Percentiles rank a stretch among this genome's conserved stretches.
Evolutionary conservation across 2,113 vertebrate genomes (phyloP).

Genomic region (Taxidea taxus): DNA sequence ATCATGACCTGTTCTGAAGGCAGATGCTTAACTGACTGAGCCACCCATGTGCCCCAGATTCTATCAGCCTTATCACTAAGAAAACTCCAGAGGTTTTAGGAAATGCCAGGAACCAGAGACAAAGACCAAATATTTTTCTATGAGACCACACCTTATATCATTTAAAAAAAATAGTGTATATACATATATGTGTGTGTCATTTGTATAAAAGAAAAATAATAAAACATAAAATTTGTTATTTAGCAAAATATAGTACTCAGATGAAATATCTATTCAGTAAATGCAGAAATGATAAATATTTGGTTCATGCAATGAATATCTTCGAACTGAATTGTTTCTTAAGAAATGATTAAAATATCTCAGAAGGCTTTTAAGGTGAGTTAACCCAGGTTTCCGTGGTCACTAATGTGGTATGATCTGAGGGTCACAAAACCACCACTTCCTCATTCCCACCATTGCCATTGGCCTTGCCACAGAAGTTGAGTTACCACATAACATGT

Average conservation of each 20-base stretch:
- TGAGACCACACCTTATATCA: background rate
- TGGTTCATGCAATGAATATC: background rate
- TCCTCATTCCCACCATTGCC: background rate
- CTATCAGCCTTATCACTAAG: background rate
- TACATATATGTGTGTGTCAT: background rate
- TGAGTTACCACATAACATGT: background rate
- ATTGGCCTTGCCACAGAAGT: background rate
- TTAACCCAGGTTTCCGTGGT: background rate
- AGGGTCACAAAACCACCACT: background rate
- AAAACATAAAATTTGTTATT: background rate
- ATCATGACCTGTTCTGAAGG: no score
- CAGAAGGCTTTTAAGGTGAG: background rate
- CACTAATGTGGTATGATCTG: background rate
- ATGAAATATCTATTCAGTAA: background rate
- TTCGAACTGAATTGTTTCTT: background rate
- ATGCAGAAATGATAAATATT: background rate
- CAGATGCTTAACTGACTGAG: no score
- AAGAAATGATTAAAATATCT: background rate
- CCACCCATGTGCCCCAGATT: no score
- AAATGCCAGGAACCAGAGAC: background rate
- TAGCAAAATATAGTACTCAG: background rate
- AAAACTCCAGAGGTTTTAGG: background rate
- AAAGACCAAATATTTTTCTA: background rate
- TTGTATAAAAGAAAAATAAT: background rate
- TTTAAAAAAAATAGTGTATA: background rate